Base-by-base conservation (phyloP, 2,113 vertebrate species). In the Colistium nudipinnis region DNA sequence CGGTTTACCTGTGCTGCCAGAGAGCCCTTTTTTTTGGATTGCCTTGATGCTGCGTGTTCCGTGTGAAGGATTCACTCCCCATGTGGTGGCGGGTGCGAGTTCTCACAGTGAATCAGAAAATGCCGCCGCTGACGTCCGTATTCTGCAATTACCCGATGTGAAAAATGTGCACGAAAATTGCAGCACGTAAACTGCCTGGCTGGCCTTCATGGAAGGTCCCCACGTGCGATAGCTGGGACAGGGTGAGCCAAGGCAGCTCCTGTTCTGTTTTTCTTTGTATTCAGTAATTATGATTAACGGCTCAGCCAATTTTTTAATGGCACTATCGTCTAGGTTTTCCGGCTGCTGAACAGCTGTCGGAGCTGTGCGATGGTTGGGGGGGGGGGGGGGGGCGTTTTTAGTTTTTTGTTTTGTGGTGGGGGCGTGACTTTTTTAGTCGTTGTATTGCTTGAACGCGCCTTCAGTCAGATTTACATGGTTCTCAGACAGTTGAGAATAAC, bases 101-200 rank as follows among this genome's bases (percentile, higher is more conserved):
- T 48, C 30, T 54, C 31, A 0, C 24, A 67, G 11, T 65, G 11
- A 81, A 70, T 51, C 49, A 49, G 43, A 41, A 60, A 27, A 85
- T 33, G 47, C 38, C 14, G 31, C 53, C 16, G 60, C 45, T 63
- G 43, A 61, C 4, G 17, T 59, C 70, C 51, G 36, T 28, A 59
- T 41, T 45, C 31, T 81, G n/a, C 75, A 79, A 63, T 76, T 71
- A 77, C 47, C 63, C 38, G 45, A 14, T 76, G 64, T 68, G 76
- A 83, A 3, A 2, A 76, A 45, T 57, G n/a, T n/a, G 47, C 38
- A 74, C 48, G 64, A 69, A 72, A 67, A 74, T 22, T 54, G 17
- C 68, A 28, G 22, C 62, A 35, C 64, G 41, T 36, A 44, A 56
- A 45, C 47, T 13, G 61, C 52, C 19, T 25, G 38, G 22, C 57